Conservation (phyloP, 2,113 vertebrate genomes). For the Chaetops frenatus region DNA sequence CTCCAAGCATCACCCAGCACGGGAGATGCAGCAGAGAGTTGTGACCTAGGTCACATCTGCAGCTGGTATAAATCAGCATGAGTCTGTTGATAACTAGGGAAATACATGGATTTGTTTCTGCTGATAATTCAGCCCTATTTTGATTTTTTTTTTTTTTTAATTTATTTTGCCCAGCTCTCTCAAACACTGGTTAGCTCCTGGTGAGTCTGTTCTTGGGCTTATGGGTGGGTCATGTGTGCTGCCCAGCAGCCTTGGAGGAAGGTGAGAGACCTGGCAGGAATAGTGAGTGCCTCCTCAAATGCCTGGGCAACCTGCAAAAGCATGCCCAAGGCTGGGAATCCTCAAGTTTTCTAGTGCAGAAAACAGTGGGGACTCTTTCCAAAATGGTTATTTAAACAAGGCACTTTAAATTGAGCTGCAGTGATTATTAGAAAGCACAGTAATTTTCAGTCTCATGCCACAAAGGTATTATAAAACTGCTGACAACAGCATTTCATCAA, state of each 20-base stretch:
- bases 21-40: not conserved
- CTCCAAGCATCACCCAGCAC: not conserved
- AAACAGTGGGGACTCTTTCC: not conserved
- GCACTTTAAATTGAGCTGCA: not conserved
- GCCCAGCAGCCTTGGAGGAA: not conserved
- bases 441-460: not conserved
- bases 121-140: not conserved
- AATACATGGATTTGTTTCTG: not conserved
- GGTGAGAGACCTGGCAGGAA: not conserved
- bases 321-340: not conserved
- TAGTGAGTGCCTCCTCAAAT: not conserved
- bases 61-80: constrained; percentile 10
- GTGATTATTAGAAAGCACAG: not conserved
- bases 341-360: not conserved
- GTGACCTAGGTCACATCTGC: not conserved
- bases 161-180: not conserved
- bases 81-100: not conserved
- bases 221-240: not conserved
- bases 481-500: not conserved
- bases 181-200: not conserved
- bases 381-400: not conserved
- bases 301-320: not conserved
- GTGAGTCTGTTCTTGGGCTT: not conserved
- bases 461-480: not conserved
- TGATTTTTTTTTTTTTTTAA: not conserved